Percentiles rank a stretch among this genome's conserved stretches.
Conservation (phyloP, 2,797 vertebrate species). For the Megaceryle alcyon region DNA sequence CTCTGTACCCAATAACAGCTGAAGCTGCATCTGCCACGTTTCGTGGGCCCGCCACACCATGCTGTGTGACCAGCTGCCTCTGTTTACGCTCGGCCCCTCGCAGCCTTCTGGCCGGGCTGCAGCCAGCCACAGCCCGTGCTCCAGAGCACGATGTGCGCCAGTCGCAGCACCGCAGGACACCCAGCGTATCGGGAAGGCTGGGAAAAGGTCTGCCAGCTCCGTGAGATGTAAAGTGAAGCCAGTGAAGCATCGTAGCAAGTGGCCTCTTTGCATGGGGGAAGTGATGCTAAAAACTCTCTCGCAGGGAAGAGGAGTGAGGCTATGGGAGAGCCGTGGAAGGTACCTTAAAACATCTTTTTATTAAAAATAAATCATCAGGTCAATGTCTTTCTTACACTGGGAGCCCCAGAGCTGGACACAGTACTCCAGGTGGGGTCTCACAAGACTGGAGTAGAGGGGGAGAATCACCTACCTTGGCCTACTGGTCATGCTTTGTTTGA, state of each 20-base stretch:
- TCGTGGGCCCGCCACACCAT: constrained; percentile 75
- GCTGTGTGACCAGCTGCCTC: constrained; percentile 85
- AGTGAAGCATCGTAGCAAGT: accelerated
- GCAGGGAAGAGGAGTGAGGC: neutral
- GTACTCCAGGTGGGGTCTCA: neutral
- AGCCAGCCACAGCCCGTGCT: constrained; percentile 51
- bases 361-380: neutral
- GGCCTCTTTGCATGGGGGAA: neutral
- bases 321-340: neutral
- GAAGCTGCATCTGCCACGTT: constrained; percentile 82
- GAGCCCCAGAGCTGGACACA: neutral
- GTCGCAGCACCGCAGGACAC: neutral
- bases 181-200: neutral
- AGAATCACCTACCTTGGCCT: neutral
- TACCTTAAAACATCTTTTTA: neutral
- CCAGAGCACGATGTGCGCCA: constrained; percentile 20
- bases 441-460: too few species aligned
- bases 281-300: neutral
- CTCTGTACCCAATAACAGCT: constrained; percentile 80
- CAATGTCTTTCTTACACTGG: neutral
- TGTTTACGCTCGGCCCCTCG: constrained; percentile 75
- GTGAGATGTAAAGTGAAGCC: neutral
- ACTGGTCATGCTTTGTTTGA: neutral
- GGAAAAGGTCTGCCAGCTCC: neutral
- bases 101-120: constrained; percentile 72